Evolutionary conservation across 30 jellyfish, hydroid and myxozoan species (phyloP).

Genomic region (Hydractinia echinata): DNA sequence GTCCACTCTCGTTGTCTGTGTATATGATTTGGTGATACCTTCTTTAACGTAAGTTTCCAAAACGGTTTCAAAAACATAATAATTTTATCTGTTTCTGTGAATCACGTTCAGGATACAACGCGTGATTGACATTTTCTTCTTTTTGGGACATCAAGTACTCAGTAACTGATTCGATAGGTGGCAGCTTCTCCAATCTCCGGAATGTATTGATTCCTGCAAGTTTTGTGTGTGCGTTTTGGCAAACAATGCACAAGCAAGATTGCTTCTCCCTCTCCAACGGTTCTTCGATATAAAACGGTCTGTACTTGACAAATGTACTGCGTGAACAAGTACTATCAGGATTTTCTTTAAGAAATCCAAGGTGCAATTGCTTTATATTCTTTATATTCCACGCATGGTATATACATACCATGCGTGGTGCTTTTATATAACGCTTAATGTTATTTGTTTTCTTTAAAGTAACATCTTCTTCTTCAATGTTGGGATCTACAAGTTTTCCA

Average conservation of each 20-base stretch:
- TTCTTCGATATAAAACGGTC: constrained; percentile 9
- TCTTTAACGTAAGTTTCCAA: neutral
- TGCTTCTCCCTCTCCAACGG: neutral
- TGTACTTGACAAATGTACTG: neutral
- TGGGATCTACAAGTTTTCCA: too few relatives aligned
- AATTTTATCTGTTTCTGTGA: neutral
- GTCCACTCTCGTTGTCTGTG: neutral
- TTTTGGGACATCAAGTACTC: neutral
- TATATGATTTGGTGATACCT: neutral
- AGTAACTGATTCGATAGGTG: neutral
- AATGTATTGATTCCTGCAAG: neutral
- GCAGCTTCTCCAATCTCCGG: too few relatives aligned
- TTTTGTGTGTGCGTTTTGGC: neutral
- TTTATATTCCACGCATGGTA: too few relatives aligned
- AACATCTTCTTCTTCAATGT: too few relatives aligned
- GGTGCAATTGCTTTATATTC: neutral
- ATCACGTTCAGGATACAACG: neutral
- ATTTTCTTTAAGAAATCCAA: neutral
- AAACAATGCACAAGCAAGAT: neutral
- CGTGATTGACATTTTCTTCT: neutral
- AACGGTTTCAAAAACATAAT: neutral
- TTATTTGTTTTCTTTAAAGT: too few relatives aligned
- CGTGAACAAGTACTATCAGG: neutral
- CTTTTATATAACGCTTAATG: constrained; percentile 13
- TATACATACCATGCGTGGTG: constrained; percentile 20